Percentiles rank a stretch among this genome's conserved stretches.
Evolutionary conservation across 2,113 vertebrate species (phyloP).

Genomic region (Spea bombifrons): DNA sequence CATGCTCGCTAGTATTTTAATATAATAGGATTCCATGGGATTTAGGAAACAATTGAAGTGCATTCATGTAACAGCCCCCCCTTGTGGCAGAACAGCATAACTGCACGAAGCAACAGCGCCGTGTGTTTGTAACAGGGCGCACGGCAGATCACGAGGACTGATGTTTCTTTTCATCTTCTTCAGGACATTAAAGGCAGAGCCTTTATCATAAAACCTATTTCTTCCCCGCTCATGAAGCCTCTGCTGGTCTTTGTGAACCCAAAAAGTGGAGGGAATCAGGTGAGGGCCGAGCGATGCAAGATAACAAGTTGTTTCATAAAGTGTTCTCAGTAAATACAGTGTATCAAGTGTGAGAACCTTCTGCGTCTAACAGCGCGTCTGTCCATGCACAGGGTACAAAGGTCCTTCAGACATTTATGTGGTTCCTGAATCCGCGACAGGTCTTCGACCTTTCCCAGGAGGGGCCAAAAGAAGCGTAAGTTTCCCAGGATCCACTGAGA

Average conservation of each 20-base stretch:
- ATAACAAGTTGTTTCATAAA: not conserved
- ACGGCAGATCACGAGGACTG: not conserved
- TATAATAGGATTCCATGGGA: too few species aligned
- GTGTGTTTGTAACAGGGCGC: not conserved
- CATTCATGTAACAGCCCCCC: not conserved
- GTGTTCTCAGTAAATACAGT: not conserved
- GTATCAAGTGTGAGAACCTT: not conserved
- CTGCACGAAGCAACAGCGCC: too few species aligned
- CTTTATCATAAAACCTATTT: slow-evolving; percentile 77
- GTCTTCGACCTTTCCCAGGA: slow-evolving; percentile 81
- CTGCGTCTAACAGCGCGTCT: slow-evolving; percentile 17
- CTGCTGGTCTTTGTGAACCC: slow-evolving; percentile 66
- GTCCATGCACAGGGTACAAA: slow-evolving; percentile 68
- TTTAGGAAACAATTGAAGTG: too few species aligned
- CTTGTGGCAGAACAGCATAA: too few species aligned
- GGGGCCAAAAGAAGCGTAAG: slow-evolving; percentile 79
- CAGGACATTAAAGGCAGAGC: slow-evolving; percentile 76
- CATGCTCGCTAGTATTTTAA: too few species aligned
- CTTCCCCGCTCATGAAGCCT: slow-evolving; percentile 78
- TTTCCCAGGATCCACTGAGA: slow-evolving; percentile 30
- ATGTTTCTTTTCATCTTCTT: slow-evolving; percentile 41
- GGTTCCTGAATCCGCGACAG: slow-evolving; percentile 79
- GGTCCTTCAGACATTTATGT: slow-evolving; percentile 80
- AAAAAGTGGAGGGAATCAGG: slow-evolving; percentile 81
- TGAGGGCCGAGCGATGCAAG: slow-evolving; percentile 49